Evolutionary conservation across 2,113 vertebrate genomes (phyloP), one percentile per base, ranked within the genome.

Genomic region (Pluvialis apricaria): DNA sequence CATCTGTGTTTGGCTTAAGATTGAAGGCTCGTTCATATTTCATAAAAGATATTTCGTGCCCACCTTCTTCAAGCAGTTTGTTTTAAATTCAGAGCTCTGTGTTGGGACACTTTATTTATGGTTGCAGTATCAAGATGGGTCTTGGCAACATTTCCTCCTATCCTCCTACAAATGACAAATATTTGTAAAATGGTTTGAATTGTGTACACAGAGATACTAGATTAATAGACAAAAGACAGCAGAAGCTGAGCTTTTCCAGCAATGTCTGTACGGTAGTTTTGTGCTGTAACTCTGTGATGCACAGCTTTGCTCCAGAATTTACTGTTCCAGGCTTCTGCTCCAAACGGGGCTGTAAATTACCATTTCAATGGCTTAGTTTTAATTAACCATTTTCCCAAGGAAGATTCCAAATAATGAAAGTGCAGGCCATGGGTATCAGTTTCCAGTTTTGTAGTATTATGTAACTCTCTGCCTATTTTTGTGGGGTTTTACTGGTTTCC

Each of bases 111-210:
- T 92, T 89, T 62, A 95, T 96, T 94, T 94, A 88, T 64, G 61
- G 44, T 44, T 68, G 29, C 86, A 75, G n/a, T 36, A 71, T 87
- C 86, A 86, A 95, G 89, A 85, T 25, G 70, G 79, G 32, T 65
- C 84, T 92, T 96, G 88, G 94, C 96, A 96, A 65, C 73, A 29
- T 70, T 66, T 91, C 66, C 71, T 92, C 60, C 93, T 85, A 62
- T 91, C 72, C 75, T 92, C 60, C 92, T 89, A 58, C 83, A 94
- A 94, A 95, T 82, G 84, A 91, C 77, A 96, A 97, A 92, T 96
- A 96, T 97, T 97, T 97, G 88, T 92, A 91, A 96, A 96, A 96
- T 60, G 34, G 70, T 84, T 95, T 90, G 88, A 94, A 70, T 36
- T 94, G 93, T 96, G 62, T 95, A 91, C 90, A 96, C 65, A 72